Base-by-base conservation (phyloP, 2,113 vertebrate species). In the Micromys minutus region DNA sequence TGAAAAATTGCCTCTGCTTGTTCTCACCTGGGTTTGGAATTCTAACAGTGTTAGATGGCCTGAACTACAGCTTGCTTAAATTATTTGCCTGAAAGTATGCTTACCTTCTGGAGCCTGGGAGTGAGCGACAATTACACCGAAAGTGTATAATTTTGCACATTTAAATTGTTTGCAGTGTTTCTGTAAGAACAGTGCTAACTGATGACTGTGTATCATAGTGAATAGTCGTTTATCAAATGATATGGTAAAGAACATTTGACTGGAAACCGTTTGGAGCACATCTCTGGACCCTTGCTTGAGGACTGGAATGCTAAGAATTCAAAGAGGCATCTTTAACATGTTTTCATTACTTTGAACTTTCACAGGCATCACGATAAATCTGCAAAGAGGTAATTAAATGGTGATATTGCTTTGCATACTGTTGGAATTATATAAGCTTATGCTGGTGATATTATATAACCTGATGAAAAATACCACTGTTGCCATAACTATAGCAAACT, bases 101-200 rank as follows among this genome's bases (percentile, higher is more conserved):
- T 92, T 77, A 65, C 74, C 45, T 69, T 85, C 81, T 26, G 90
- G 15, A 79, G 0, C 10, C 71, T 6, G 29, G 69, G 26, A 26
- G 85, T 89, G 36, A 75, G 79, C 31, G 4, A 7, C 84, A 84
- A 84, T 79, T 75, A n/a, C 21, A 87, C 84, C 26, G 8, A 72
- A 47, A 77, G 79, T 6, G 45, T 81, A 63, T 95, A 92, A 93
- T 86, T 80, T 26, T 91, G n/a, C 74, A 96, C 89, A 81, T 29
- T 80, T 10, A 17, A 3, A 76, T 7, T 57, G 13, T 80, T 63
- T 91, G 11, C 7, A 71, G n/a, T 55, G 0, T 91, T 95, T 94
- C 80, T 86, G 4, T 59, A 92, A 89, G 69, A 65, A 47, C 36
- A 93, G 36, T 55, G 42, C 9, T 45, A 71, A 55, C 4, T 61